Conservation (phyloP, 2,113 vertebrate species). For the Mohoua ochrocephala region DNA sequence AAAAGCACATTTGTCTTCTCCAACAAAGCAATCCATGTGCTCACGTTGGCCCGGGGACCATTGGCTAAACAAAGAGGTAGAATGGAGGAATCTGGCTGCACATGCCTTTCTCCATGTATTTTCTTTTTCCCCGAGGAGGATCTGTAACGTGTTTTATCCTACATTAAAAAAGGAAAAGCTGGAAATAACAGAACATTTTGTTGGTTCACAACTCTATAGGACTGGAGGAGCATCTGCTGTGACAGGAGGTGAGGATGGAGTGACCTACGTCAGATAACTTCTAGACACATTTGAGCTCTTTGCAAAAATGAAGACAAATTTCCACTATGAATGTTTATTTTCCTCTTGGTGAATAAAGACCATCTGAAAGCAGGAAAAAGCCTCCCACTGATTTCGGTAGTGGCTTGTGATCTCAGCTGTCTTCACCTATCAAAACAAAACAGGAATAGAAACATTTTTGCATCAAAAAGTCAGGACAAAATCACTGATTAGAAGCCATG, state of each 20-base stretch:
- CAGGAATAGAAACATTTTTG: background rate
- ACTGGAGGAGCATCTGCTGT: slow-evolving; percentile 14
- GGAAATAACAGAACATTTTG: background rate
- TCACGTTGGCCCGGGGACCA: background rate
- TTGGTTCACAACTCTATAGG: background rate
- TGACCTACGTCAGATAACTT: background rate
- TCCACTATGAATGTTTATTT: background rate
- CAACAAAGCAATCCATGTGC: background rate
- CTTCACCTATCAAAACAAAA: slow-evolving; percentile 18
- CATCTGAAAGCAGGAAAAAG: slow-evolving; percentile 24
- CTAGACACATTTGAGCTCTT: background rate
- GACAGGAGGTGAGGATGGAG: slow-evolving; percentile 31
- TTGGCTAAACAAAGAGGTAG: background rate
- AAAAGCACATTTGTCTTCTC: background rate
- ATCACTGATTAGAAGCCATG: background rate
- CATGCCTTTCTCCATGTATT: background rate
- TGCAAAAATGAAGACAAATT: background rate
- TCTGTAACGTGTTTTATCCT: background rate
- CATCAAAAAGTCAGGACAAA: background rate
- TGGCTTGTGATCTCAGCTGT: slow-evolving; percentile 23
- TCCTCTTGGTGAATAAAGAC: slow-evolving; percentile 3
- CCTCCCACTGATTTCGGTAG: background rate
- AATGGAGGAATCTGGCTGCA: background rate
- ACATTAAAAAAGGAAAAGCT: background rate
- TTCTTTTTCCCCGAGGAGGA: background rate